Conservation (phyloP, 2,113 vertebrate species). For the Solenodon paradoxus region DNA sequence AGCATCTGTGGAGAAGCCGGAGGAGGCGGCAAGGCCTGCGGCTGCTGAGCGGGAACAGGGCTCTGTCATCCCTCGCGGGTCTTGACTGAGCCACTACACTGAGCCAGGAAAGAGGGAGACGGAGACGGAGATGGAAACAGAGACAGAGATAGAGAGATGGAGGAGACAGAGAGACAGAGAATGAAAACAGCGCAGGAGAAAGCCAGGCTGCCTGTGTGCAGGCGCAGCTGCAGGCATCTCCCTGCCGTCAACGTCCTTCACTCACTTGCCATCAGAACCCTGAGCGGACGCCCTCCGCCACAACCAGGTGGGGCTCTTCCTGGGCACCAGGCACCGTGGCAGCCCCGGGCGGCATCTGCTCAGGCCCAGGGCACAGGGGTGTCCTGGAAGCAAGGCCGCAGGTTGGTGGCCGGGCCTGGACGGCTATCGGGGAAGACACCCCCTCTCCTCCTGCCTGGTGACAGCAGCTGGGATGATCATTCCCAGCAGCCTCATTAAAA, state of each 20-base stretch:
- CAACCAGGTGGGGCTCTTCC: accelerated
- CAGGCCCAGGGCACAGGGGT: not conserved
- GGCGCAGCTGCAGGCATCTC: not conserved
- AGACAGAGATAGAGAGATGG: not conserved
- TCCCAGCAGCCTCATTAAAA: not conserved
- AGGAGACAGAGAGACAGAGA: not conserved
- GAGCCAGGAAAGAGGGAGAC: not conserved
- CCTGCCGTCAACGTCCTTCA: not conserved
- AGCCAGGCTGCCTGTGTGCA: not conserved
- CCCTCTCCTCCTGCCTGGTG: not conserved
- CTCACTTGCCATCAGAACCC: not conserved
- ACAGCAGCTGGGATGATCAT: not conserved
- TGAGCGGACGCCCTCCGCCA: not conserved
- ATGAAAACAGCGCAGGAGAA: no score
- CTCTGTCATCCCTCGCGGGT: no score
- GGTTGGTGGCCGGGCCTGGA: no score
- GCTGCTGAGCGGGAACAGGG: no score
- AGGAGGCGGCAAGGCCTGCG: no score
- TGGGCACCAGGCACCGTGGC: not conserved
- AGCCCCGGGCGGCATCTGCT: accelerated
- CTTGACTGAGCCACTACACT: not conserved
- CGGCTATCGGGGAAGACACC: not conserved
- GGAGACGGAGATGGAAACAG: not conserved
- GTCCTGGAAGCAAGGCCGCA: no score
- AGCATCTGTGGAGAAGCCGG: accelerated